Evolutionary conservation across 2,797 vertebrate genomes (phyloP).

Genomic region (Anableps anableps): DNA sequence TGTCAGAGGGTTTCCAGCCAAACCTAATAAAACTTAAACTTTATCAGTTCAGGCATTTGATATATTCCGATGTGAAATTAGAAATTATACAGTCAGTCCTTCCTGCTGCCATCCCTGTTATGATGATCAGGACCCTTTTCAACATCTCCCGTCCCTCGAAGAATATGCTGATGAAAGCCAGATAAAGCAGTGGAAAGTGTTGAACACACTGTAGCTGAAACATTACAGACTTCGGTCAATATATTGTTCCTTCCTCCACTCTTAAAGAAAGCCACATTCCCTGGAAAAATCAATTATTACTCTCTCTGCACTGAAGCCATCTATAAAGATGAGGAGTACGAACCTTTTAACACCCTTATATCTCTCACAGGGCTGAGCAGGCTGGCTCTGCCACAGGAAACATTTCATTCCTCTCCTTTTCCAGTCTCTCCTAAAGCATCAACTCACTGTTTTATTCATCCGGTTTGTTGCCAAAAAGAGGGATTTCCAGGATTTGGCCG

Average conservation of each 20-base stretch:
- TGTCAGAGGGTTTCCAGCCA: background rate
- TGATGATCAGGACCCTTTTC: too few species aligned
- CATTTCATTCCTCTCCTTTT: conserved; percentile 1
- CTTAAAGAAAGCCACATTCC: background rate
- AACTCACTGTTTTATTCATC: background rate
- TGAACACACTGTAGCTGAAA: background rate
- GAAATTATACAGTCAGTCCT: background rate
- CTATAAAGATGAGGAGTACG: background rate
- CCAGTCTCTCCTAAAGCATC: background rate
- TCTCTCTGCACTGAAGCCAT: background rate
- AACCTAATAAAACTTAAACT: background rate
- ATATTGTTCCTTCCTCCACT: background rate
- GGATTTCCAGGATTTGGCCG: background rate
- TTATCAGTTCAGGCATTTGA: background rate
- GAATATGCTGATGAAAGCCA: background rate
- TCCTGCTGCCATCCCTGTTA: too few species aligned
- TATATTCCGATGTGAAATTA: background rate
- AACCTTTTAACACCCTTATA: conserved; percentile 2
- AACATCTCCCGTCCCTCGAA: background rate
- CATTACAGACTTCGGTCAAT: background rate
- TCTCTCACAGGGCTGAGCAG: background rate
- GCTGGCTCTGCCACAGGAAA: background rate
- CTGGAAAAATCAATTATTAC: background rate
- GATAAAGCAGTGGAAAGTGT: background rate
- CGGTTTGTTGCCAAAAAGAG: background rate